Conservation (phyloP, 2,113 vertebrate genomes). For the Pelodiscus sinensis region DNA sequence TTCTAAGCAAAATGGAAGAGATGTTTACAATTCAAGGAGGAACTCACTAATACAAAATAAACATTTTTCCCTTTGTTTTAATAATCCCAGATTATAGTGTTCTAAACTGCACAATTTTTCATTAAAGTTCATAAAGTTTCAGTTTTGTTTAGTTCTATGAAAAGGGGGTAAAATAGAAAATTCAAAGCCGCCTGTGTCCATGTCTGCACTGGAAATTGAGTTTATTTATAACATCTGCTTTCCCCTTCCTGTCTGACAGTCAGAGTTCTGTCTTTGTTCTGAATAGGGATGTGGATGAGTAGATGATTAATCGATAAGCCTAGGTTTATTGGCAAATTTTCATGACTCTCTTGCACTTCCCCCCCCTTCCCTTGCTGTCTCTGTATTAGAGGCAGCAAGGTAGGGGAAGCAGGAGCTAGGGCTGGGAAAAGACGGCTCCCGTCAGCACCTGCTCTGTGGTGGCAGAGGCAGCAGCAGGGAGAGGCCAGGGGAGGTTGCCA, state of each 20-base stretch:
- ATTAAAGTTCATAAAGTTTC: not conserved
- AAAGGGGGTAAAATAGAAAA: not conserved
- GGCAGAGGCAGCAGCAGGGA: too few species aligned
- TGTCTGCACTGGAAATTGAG: not conserved
- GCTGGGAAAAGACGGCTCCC: too few species aligned
- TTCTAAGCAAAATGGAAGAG: not conserved
- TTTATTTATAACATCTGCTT: not conserved
- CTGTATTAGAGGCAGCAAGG: too few species aligned
- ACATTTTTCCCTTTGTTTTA: not conserved
- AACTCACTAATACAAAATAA: not conserved
- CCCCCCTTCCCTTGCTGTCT: too few species aligned
- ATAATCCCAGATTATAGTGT: not conserved
- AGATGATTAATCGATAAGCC: too few species aligned
- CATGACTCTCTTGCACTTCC: too few species aligned
- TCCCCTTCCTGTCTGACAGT: accelerated
- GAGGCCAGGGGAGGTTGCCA: too few species aligned
- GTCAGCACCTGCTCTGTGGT: too few species aligned
- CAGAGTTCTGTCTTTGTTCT: not conserved
- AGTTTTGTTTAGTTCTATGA: not conserved
- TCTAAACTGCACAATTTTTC: not conserved
- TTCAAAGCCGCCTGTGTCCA: not conserved
- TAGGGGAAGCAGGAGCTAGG: too few species aligned
- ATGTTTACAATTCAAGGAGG: not conserved
- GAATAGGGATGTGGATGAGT: not conserved
- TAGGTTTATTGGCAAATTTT: too few species aligned